A percentile compares a stretch with the other conserved stretches of the same genome.
These are phyloP conservation scores for Drosophila peninsularis DNA, from an alignment of 2,888 invertebrate genomes.

Conservation along the genomic window DNA sequence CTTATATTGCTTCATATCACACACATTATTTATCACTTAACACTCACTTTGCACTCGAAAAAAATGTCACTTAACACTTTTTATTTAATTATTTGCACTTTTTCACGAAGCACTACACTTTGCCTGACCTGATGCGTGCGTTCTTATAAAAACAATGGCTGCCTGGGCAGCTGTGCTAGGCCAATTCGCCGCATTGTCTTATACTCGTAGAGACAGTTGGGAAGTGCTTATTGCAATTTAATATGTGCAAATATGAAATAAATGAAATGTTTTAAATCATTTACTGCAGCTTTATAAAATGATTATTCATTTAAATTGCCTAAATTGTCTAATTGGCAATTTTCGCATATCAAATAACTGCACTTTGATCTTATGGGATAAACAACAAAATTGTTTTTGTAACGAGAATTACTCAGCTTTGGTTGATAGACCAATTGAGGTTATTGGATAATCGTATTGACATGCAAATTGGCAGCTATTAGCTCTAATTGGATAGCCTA, in stretches of 20 bases:
- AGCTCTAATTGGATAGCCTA: not conserved
- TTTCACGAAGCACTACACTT: not conserved
- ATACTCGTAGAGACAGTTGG: not conserved
- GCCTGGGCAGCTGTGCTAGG: not conserved
- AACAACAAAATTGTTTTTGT: not conserved
- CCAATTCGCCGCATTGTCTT: constrained; percentile 7
- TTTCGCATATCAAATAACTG: not conserved
- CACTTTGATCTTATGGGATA: not conserved
- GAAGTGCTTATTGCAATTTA: not conserved
- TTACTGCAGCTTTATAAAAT: too few relatives aligned
- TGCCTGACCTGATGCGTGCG: not conserved
- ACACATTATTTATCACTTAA: not conserved
- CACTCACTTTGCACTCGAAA: not conserved
- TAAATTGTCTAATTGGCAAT: not conserved
- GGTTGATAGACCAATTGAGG: not conserved
- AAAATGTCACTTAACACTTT: not conserved
- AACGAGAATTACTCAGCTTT: not conserved
- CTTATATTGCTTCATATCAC: not conserved
- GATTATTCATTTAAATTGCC: not conserved
- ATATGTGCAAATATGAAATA: too few relatives aligned
- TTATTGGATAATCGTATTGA: constrained; percentile 3
- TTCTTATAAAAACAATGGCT: not conserved
- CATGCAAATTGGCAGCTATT: constrained; percentile 2
- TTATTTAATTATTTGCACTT: not conserved
- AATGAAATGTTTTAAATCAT: too few relatives aligned